Base-by-base conservation (phyloP, 2,888 invertebrate genomes). In the Oeneis ivallda region DNA sequence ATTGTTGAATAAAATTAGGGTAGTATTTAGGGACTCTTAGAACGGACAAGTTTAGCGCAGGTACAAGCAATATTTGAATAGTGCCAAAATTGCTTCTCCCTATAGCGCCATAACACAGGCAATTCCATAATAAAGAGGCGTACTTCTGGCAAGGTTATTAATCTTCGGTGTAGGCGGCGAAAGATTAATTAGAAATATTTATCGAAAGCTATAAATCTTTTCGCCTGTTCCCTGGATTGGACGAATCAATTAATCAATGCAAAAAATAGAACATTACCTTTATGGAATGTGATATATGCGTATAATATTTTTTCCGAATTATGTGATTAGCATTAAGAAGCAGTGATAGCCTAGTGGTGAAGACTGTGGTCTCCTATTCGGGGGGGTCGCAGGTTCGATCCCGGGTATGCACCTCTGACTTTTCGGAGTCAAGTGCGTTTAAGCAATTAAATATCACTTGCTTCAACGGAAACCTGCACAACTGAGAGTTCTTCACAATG, bases 141-240 rank as follows among this genome's bases (percentile, higher is more conserved):
- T 39, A 49, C 61, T 65, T 63, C 64, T 64, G 58, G 61, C 53
- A 32, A 66, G 58, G 67, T 68, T 66, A 69, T 68, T 72, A 68
- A 71, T 69, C 66, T 64, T 65, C 53, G 53, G 50, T 47, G 66
- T 64, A 62, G 62, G 64, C 62, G 66, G 59, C 56, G 65, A 61
- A 66, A 63, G 61, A 74, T 72, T 74, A 72, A 72, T 73, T 71
- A 71, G 69, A 70, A 73, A 71, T 71, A 71, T 71, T 72, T 72
- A 72, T 70, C 62, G 65, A 60, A 43, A 39, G 61, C 52, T 62
- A 69, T 71, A 71, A 71, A 71, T 71, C 71, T 69, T 66, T 66
- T 65, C 39, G 47, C 45, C 43, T 32, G 65, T 67, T 58, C 43
- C 47, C 60, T 63, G 65, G 53, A 63, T 58, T 60, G 57, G 52